Base-by-base conservation (phyloP, 2,113 vertebrate genomes). In the Eolophus roseicapilla region DNA sequence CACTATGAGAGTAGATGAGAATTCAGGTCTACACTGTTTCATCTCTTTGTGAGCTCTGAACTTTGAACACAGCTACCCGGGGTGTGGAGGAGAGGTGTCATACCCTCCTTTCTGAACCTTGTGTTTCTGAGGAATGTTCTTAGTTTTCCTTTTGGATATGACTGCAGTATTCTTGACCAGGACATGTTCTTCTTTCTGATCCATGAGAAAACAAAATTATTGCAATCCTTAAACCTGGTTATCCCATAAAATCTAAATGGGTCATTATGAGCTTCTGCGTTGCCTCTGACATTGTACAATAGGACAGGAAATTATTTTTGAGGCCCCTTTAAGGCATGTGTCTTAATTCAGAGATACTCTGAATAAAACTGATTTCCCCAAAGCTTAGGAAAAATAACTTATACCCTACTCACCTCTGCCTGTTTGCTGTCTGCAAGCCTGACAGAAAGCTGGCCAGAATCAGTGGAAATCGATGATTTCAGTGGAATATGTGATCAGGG, bases 291-390 rank as follows among this genome's bases (percentile, higher is more conserved):
- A 33, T 23, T 62, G 27, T 46, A 39, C 11, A 70, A 86, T 86
- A 55, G 71, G 39, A 88, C 29, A 86, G 69, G 41, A 77, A 91
- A 86, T 62, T 75, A 68, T 75, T 90, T 94, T 64, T 84, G 29
- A 83, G 44, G 43, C 14, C 37, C 23, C 65, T 94, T 92, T 84
- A 96, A 95, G 77, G 47, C 2, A 8, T 47, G 20, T 78, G 79
- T 88, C 64, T 76, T 93, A 78, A 86, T 96, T 95, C 43, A 50
- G 33, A 83, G 29, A 71, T 68, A 68, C 35, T 64, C 50, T 81
- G 76, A 83, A 78, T 68, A 75, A 93, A 94, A 83, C 4, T 90
- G 18, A 80, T 94, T 95, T 94, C 24, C 85, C 79, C 24, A 87
- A 93, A 92, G 68, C 79, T 94, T 83, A 77, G 24, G 37, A 78